Evolutionary conservation across 2,888 invertebrate species (phyloP).

Genomic region (Colletes collaris): DNA sequence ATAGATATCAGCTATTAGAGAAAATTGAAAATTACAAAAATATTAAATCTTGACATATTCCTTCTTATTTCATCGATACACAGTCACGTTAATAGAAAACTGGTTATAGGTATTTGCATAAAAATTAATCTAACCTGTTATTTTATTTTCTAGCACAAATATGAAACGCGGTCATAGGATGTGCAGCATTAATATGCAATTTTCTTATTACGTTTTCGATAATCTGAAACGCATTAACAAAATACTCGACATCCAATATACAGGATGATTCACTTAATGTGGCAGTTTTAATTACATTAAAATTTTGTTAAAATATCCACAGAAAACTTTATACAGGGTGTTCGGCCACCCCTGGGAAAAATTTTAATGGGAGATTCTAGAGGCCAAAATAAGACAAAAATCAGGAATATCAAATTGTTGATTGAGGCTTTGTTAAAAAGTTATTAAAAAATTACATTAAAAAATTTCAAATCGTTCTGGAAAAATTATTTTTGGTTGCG

Average conservation of each 20-base stretch:
- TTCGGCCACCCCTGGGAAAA: no score
- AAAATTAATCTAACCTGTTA: neutral
- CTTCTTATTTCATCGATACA: neutral
- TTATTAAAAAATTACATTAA: no score
- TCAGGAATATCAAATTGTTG: no score
- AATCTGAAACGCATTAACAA: neutral
- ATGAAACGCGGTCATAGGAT: slow-evolving; percentile 39
- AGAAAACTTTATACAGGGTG: no score
- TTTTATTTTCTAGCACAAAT: slow-evolving; percentile 14
- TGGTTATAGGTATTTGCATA: neutral
- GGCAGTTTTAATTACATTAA: no score
- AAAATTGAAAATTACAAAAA: neutral
- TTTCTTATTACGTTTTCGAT: slow-evolving; percentile 3
- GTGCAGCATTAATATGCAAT: neutral
- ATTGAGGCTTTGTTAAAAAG: no score
- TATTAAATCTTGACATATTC: neutral
- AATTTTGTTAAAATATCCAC: no score
- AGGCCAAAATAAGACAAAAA: no score
- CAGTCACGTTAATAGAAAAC: neutral
- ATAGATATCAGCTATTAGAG: neutral
- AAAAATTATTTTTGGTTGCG: no score
- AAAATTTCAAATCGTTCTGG: no score
- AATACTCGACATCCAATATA: no score
- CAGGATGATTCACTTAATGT: neutral
- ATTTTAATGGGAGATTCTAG: no score